Conservation (phyloP, 1,140 invertebrate species). For the Danaus plexippus region DNA sequence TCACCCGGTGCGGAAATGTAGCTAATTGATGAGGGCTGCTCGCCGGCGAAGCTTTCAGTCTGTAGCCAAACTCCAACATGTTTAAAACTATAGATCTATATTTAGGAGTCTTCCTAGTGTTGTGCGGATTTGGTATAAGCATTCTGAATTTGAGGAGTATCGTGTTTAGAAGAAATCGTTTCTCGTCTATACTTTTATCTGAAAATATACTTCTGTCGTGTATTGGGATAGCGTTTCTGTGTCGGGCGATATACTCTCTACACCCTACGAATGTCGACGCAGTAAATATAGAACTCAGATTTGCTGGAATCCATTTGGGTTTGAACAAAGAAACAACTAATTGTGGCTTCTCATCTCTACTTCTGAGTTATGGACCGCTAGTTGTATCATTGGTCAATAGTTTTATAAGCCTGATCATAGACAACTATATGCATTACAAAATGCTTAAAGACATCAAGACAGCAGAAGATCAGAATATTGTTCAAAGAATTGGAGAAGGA, state of each 20-base stretch:
- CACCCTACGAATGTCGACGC: conserved; percentile 32
- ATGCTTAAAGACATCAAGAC: conserved; percentile 38
- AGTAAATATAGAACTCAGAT: conserved; percentile 33
- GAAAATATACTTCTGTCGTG: conserved; percentile 55
- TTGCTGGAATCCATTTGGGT: conserved; percentile 16
- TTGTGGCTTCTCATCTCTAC: conserved; percentile 45
- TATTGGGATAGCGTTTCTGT: conserved; percentile 54
- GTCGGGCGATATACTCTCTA: conserved; percentile 33
- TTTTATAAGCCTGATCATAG: conserved; percentile 52
- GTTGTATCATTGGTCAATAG: conserved; percentile 60
- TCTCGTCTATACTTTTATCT: conserved; percentile 44
- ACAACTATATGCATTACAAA: conserved; percentile 60
- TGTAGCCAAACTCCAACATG: conserved; percentile 31
- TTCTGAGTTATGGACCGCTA: conserved; percentile 53
- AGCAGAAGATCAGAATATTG: conserved; percentile 41
- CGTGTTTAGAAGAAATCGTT: conserved; percentile 28
- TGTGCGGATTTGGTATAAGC: conserved; percentile 52
- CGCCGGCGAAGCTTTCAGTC: conserved; percentile 18
- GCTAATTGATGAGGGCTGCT: conserved; percentile 41
- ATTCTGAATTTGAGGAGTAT: conserved; percentile 48
- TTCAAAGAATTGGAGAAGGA: conserved; percentile 32
- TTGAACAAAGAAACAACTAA: conserved; percentile 4
- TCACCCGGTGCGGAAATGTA: conserved; percentile 24
- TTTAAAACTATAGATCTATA: conserved; percentile 44
- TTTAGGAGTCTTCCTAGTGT: conserved; percentile 47